phyloP scores from a whole-genome alignment of 2,113 vertebrate genomes.

The Felis catus region F.catus_Fca126_mat1.0 CM031416.1:90928501-90929000 shows the following conservation, averaged over 20 bases:
- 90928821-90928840: constrained; percentile 54
- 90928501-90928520: background rate
- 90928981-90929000: background rate
- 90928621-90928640: constrained; percentile 65
- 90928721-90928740: constrained; percentile 81
- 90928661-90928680: constrained; percentile 72
- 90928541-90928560: background rate
- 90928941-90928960: constrained; percentile 2
- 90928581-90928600: constrained; percentile 50
- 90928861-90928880: background rate
- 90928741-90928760: constrained; percentile 71
- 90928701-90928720: constrained; percentile 78
- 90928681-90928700: constrained; percentile 76
- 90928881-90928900: background rate
- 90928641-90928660: constrained; percentile 69
- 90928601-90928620: constrained; percentile 48
- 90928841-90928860: constrained; percentile 49
- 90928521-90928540: background rate
- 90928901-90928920: background rate
- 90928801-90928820: constrained; percentile 69
- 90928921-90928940: background rate
- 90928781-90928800: constrained; percentile 54
- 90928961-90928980: background rate
- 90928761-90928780: constrained; percentile 76
- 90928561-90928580: background rate